Evolutionary conservation across 2,888 invertebrate genomes (phyloP), one percentile per base, ranked within the genome.

Genomic region (Clanis bilineata): DNA sequence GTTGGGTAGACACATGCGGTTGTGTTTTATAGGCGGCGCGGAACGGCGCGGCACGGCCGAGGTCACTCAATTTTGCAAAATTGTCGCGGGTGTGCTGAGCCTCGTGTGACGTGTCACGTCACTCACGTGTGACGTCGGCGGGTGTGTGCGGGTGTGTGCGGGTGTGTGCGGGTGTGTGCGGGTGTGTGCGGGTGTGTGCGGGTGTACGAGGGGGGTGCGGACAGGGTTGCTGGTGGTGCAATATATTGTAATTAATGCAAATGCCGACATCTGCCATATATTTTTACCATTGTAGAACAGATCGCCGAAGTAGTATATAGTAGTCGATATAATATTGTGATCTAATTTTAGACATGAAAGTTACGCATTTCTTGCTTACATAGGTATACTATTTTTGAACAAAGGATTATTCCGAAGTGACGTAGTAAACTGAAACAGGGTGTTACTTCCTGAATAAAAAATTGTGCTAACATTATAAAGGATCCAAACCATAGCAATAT

Each of bases 11-110:
- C 57, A 44, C 57, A 59, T 55, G 61, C 57, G 61, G 56, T 41
- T 55, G 57, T 44, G 61, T 69, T 76, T 57, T 75, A 75, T 76
- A 74, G 64, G 54, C 36, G 56, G 5, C 15, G 38, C 51, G 44
- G 43, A 23, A 45, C 36, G 36, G 36, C 12, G 36, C 12, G 25
- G 3, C 3, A 25, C 59, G 61, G 44, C 47, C 67, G 64, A 67
- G 67, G 69, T 63, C 70, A 62, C 58, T 36, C 23, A 38, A 67
- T 75, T 72, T 69, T 41, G 69, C 68, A 71, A 73, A 74, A 57
- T 12, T 36, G 22, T 56, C 38, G 39, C 55, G 55, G 55, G 55
- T 38, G 55, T 32, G 22, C 23, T 22, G 28, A 23, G 28, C 23
- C 22, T n/a, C n/a, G n/a, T n/a, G n/a, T n/a, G n/a, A n/a, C n/a